Percentiles rank a stretch among this genome's conserved stretches.
These are phyloP conservation scores for Melinaea marsaeus DNA, from an alignment of 2,888 invertebrate species.

Conservation along the genomic window DNA sequence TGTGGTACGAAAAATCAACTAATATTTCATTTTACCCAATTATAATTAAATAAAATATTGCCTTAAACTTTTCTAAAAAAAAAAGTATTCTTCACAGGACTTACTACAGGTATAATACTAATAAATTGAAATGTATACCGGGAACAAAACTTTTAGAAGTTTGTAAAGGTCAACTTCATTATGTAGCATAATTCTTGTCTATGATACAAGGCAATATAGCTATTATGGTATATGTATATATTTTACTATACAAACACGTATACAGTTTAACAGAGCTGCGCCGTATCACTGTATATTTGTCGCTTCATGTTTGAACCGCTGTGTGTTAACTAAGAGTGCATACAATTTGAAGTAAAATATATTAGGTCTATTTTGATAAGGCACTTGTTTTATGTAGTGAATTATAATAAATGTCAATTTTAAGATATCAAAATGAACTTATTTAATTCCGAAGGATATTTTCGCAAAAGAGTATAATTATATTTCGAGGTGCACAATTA, in stretches of 20 bases:
- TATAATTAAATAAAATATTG: too few species aligned
- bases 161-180: slow-evolving; percentile 6
- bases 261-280: slow-evolving; percentile 27
- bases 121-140: slow-evolving; percentile 4
- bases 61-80: too few species aligned
- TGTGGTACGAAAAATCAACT: too few species aligned
- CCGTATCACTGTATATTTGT: slow-evolving; percentile 38
- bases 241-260: slow-evolving; percentile 28
- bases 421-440: slow-evolving; percentile 8
- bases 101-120: not conserved
- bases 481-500: slow-evolving; percentile 20
- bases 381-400: not conserved
- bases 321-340: slow-evolving; percentile 25
- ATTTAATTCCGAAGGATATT: slow-evolving; percentile 1
- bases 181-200: slow-evolving; percentile 33
- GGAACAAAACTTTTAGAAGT: slow-evolving; percentile 3
- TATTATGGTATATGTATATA: slow-evolving; percentile 6
- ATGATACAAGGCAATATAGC: slow-evolving; percentile 6
- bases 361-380: slow-evolving; percentile 15
- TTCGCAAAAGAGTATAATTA: not conserved
- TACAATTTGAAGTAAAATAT: not conserved
- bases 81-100: too few species aligned
- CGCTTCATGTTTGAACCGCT: slow-evolving; percentile 46
- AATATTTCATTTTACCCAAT: too few species aligned
- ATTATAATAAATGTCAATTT: not conserved